These are phyloP conservation scores for Apostichopus californicus DNA, from an alignment of 35 echinoderm and acorn worm species.

Conservation along the genomic window DNA sequence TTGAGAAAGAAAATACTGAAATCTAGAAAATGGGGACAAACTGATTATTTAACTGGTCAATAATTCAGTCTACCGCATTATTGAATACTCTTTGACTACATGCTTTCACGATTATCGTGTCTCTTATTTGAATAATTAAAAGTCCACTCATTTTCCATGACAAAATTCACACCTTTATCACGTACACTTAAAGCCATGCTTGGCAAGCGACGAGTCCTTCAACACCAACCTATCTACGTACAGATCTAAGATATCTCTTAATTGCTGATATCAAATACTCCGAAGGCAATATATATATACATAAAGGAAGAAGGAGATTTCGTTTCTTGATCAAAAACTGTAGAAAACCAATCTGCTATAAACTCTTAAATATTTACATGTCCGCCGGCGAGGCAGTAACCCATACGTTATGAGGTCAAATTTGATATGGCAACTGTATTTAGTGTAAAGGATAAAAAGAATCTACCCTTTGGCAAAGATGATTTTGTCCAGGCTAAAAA, in stretches of 20 bases:
- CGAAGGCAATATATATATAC: background rate
- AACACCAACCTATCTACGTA: too few species aligned
- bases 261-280: background rate
- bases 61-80: too few species aligned
- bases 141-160: too few species aligned
- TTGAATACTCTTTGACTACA: too few species aligned
- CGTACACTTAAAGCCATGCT: too few species aligned
- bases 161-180: too few species aligned
- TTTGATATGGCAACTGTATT: background rate
- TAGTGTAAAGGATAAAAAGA: background rate
- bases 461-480: background rate
- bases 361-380: background rate
- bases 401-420: background rate
- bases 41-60: too few species aligned
- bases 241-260: background rate
- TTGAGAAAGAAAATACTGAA: too few species aligned
- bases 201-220: too few species aligned
- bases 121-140: too few species aligned
- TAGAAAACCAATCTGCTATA: background rate
- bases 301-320: background rate
- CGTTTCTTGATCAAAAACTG: background rate
- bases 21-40: too few species aligned
- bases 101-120: too few species aligned
- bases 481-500: background rate
- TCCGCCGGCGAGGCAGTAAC: background rate